Evolutionary conservation across 2,113 vertebrate genomes (phyloP), one percentile per base, ranked within the genome.

Genomic region (Seriola dumerili): DNA sequence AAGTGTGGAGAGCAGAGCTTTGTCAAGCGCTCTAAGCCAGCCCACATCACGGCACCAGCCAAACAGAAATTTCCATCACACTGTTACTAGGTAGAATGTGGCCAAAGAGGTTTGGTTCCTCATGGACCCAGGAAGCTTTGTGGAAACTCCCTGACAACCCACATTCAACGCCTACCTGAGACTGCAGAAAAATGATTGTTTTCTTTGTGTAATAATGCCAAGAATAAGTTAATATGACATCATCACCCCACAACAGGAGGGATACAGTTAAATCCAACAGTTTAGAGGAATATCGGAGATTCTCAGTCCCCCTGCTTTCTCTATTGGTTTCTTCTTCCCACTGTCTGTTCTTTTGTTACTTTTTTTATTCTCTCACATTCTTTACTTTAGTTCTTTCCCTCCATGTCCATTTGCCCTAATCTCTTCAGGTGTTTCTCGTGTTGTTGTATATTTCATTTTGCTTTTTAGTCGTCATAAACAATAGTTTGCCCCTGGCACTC

Each of bases 81-180:
- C 42, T 23, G 91, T 94, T 90, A 52, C 83, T n/a, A 80, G 91
- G 92, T 79, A 32, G 14, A 86, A 79, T 46, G 16, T 0, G 0
- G 4, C 3, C 1, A 2, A 3, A 66, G 50, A 92, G 84, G 89
- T 91, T 92, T 64, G 12, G 36, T 23, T 42, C 19, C 4, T 23
- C 3, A 1, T n/a, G 42, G 52, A 23, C 17, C 8, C n/a, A 11
- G 3, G 11, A 25, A 29, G 7, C 1, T 8, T 14, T 14, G 5
- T 9, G 59, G 71, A 21, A 29, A 76, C 29, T 74, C 40, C 50
- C 71, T 12, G 4, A 52, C 63, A 1, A 38, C 0, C 17, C 52
- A 46, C 0, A 4, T 17, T 14, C 5, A 29, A 0, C 13, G 8
- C 5, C 1, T 6, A 3, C 29, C 52, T 14, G 0, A 25, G 1